Conservation (phyloP, 2,113 vertebrate genomes). For the Cryptoleucopteryx plumbea region DNA sequence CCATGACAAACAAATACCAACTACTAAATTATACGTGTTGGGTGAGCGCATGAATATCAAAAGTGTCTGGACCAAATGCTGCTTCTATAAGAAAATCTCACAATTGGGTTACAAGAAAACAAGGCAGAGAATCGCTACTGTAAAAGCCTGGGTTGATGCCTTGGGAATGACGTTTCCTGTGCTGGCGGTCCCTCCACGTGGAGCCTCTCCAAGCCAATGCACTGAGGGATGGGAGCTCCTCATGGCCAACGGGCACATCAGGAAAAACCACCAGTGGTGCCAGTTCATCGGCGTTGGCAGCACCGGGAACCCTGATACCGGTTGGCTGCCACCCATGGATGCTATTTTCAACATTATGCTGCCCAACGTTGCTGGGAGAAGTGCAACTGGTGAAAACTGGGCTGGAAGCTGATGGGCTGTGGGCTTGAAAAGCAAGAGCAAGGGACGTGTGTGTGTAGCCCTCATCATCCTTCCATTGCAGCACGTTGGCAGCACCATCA, state of each 20-base stretch:
- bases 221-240: neutral
- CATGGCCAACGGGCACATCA: neutral
- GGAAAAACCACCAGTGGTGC: neutral
- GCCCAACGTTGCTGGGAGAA: neutral
- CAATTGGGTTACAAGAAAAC: neutral
- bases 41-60: neutral
- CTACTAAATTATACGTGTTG: neutral
- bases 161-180: neutral
- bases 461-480: neutral
- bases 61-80: neutral
- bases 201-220: neutral
- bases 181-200: neutral
- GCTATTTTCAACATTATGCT: neutral
- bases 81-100: neutral
- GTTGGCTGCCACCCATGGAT: neutral
- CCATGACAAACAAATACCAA: neutral
- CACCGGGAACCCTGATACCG: neutral
- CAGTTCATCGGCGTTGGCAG: neutral
- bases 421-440: neutral
- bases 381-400: neutral
- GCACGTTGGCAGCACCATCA: neutral
- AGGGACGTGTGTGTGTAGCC: fast-evolving
- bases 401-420: no score
- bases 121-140: neutral
- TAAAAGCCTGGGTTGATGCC: neutral